These are phyloP conservation scores for Sapajus apella DNA, from an alignment of 2,113 vertebrate genomes.

Conservation along the genomic window DNA sequence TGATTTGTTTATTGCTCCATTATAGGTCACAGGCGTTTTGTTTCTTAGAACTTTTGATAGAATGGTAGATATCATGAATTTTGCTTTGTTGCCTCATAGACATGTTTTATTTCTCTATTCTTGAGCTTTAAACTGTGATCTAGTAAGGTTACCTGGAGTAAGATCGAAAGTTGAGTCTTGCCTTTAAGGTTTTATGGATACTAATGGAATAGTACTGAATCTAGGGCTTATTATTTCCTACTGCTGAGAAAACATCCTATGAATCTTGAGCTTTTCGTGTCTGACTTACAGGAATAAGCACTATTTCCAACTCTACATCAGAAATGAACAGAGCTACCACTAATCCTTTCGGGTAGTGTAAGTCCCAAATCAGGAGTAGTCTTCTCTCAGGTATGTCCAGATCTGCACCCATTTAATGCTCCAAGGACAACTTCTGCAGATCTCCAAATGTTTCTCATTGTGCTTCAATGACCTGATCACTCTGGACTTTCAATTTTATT, in stretches of 20 bases:
- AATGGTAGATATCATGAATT: neutral
- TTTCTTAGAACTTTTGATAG: neutral
- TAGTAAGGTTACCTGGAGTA: neutral
- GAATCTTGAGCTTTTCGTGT: neutral
- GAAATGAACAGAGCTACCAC: neutral
- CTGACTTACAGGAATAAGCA: neutral
- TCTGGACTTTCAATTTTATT: neutral
- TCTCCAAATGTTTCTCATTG: neutral
- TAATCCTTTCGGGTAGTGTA: neutral
- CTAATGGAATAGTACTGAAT: neutral
- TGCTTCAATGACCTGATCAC: neutral
- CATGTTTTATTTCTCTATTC: neutral
- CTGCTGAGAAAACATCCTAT: neutral
- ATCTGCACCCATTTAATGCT: neutral
- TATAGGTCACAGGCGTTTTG: neutral
- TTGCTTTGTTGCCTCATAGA: neutral
- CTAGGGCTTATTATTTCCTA: neutral
- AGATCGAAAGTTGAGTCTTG: neutral
- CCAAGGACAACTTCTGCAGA: neutral
- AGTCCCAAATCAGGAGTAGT: neutral
- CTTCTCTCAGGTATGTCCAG: neutral
- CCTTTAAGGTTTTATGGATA: neutral
- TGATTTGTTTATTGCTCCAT: neutral
- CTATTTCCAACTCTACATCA: neutral
- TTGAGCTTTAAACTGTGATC: neutral